Evolutionary conservation across 1,140 invertebrate species (phyloP), one percentile per base, ranked within the genome.

Genomic region (Aricia agestis): DNA sequence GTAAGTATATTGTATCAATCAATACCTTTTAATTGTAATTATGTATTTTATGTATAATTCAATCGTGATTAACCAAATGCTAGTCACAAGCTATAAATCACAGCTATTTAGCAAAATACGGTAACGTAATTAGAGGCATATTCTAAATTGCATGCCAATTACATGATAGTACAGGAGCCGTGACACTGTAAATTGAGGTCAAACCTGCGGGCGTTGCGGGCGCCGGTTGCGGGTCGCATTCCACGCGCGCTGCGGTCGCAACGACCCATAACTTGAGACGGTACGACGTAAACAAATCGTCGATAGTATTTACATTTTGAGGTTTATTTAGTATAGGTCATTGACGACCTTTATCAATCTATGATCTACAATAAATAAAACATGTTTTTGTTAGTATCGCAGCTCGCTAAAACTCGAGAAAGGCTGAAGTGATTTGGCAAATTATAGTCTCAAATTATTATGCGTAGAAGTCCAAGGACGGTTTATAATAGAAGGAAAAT

Each of bases 101-200:
- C 1, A 52, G 45, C 45, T 52, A 52, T 52, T 52, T 52, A 52
- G 45, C 13, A 52, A 52, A 52, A 52, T 52, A 52, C 45, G 45
- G 45, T 52, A 13, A 52, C 9, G 13, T 9, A 52, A 52, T 52
- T 52, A 52, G 10, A 42, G 10, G 45, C 45, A 52, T 52, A 52
- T 52, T 52, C 45, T 52, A 52, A 52, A 52, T 52, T 52, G 45
- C 45, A 52, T 52, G 13, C 11, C 13, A 15, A 52, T 52, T 52
- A 52, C 66, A 67, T 10, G 36, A 42, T 42, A 18, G 65, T 45
- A 45, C 45, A 57, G 25, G 52, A 68, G 57, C 45, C 31, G 57
- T 52, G 32, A 58, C 67, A 68, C 25, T 31, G 67, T 68, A 45
- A 58, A 68, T 68, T 68, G 25, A 57, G 67, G 67, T 68, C 67